These are phyloP conservation scores for Agrochola litura DNA, from an alignment of 2,888 invertebrate genomes.

Conservation along the genomic window DNA sequence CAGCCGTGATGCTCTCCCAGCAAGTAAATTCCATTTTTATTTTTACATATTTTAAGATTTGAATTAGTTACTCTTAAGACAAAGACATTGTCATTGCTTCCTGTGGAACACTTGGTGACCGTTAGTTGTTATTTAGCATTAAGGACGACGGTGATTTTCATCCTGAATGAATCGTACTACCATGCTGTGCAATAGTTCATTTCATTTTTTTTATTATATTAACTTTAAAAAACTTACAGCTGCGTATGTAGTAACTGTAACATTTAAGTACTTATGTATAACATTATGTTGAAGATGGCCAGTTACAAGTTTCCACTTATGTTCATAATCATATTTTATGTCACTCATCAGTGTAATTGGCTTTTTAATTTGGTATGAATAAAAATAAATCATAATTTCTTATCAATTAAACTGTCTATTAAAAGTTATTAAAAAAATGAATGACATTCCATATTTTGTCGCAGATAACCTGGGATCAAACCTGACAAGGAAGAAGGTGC, in stretches of 20 bases:
- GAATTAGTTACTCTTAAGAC: not conserved
- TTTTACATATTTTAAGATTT: not conserved
- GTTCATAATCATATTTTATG: not conserved
- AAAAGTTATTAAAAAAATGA: not conserved
- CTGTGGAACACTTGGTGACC: not conserved
- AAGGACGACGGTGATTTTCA: not conserved
- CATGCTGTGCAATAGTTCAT: not conserved
- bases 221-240: not conserved
- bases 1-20: not conserved
- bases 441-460: not conserved
- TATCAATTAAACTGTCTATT: not conserved
- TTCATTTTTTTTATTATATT: not conserved
- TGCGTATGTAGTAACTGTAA: not conserved
- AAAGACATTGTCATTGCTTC: not conserved
- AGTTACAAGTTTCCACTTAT: not conserved
- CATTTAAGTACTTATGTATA: not conserved
- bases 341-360: not conserved
- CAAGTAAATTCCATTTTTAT: not conserved
- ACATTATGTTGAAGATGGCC: not conserved
- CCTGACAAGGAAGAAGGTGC: not conserved
- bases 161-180: not conserved
- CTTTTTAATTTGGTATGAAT: not conserved
- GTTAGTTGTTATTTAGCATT: not conserved
- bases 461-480: conserved; percentile 1
- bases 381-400: not conserved